Percentiles rank a stretch among this genome's conserved stretches.
These are phyloP conservation scores for Bothrops jararaca DNA, from an alignment of 2,113 vertebrate genomes.

Conservation along the genomic window DNA sequence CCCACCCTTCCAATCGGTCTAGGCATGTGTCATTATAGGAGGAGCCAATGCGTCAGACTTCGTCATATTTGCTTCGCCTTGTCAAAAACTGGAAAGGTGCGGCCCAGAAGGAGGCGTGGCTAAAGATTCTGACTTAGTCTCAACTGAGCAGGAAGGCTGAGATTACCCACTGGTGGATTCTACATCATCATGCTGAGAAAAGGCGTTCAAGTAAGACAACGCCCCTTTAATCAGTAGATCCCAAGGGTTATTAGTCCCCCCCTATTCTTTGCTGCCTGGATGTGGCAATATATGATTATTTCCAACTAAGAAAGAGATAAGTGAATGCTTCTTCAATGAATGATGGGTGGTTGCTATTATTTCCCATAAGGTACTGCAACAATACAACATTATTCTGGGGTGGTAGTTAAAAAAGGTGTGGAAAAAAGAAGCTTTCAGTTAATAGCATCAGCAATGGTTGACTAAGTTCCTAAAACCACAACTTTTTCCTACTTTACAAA, in stretches of 20 bases:
- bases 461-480: neutral
- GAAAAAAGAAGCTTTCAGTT: neutral
- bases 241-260: neutral
- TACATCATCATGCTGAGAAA: too few species aligned
- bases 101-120: too few species aligned
- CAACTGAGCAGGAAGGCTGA: too few species aligned
- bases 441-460: neutral
- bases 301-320: neutral
- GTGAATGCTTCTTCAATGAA: neutral
- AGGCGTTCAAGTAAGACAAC: too few species aligned
- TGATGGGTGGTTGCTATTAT: neutral
- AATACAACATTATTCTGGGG: neutral
- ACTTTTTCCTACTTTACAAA: neutral
- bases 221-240: neutral
- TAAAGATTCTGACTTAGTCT: too few species aligned
- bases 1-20: too few species aligned
- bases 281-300: neutral
- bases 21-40: too few species aligned
- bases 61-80: too few species aligned
- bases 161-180: too few species aligned
- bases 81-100: too few species aligned
- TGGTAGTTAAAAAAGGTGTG: neutral
- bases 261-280: neutral
- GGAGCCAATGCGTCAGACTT: too few species aligned
- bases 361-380: neutral